Base-by-base conservation (phyloP, 2,797 vertebrate genomes). In the Lacerta agilis region DNA sequence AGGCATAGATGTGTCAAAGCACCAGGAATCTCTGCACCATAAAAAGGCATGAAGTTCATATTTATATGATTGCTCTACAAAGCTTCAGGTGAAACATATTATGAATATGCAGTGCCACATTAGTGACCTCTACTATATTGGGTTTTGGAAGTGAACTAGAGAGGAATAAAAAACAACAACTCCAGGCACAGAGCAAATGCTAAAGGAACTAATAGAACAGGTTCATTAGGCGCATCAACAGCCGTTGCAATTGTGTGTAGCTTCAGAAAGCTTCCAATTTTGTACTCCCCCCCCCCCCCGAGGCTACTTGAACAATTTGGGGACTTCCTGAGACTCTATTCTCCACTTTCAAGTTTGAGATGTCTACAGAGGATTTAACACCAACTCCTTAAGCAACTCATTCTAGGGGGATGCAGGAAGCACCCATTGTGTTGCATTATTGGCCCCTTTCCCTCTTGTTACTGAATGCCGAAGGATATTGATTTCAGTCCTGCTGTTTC, bases 401-500 rank as follows among this genome's bases (percentile, higher is more conserved):
- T 33, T 76, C 27, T 69, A 79, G 67, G 15, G 61, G 45, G 17
- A 72, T 79, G 13, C 7, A 75, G 69, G 25, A 29, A 75, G 27
- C 15, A 29, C 55, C 49, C 49, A 55, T 55, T 55, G 20, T 8
- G 18, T 84, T 86, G 7, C 29, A 36, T 58, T 20, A n/a, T 79
- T 13, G 4, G 20, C 29, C 20, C 36, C 27, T 66, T 66, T 33
- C n/a, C 5, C 7, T 67, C 69, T 83, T 43, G 73, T 84, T 79
- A 49, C 36, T 36, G 58, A 73, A 73, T 41, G 85, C 61, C 3
- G 23, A 29, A 72, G 15, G 67, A 10, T 71, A 83, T 89, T 82
- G 79, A 86, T 71, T 87, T 81, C 83, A 71, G 33, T 86, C n/a
- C 20, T 71, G 33, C 66, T 79, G 58, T 80, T 80, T 79, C 83